Base-by-base conservation (phyloP, 2,888 invertebrate species). In the Mesorhabditis sp. region DNA sequence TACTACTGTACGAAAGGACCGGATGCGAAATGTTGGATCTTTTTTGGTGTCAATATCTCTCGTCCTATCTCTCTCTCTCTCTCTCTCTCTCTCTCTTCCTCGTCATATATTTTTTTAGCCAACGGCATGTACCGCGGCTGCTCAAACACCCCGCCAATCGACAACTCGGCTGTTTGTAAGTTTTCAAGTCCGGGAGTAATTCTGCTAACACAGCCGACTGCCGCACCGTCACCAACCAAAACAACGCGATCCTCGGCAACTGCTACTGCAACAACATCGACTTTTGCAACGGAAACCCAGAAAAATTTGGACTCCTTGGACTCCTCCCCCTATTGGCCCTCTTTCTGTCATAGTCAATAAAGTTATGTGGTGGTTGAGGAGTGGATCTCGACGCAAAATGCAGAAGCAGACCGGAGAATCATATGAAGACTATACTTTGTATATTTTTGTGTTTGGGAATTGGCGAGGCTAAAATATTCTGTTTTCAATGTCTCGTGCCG, bases 201-300 rank as follows among this genome's bases (percentile, higher is more conserved):
- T 2, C 28, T 28, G 28, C n/a, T 28, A 28, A 2, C 28, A 2
- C 58, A 50, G 58, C 58, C 58, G 74, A 70, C 5, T 76, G 76
- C 72, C 74, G 73, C 62, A 62, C 41, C 4, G 72, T 73, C 5
- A 67, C 65, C 10, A 68, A 67, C 43, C 28, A 28, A 28, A 15
- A 67, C 0, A 45, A 66, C n/a, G 70, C 71, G 28, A 61, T 50
- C 4, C 71, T 74, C 61, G 62, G 43, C n/a, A 77, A 75, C 61
- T 77, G 77, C 68, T 77, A 74, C 70, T 77, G 77, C 69, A 77
- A 74, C 45, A 77, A 77, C 69, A 75, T 77, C n/a, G 77, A 75
- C 64, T 77, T 68, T 45, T 77, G 77, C 63, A 77, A 77, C 61
- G 58, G 28, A 28, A 28, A 1, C 28, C 28, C 28, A 1, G 28